These are phyloP conservation scores for Drosophila testacea DNA, from an alignment of 2,888 invertebrate genomes.

Conservation along the genomic window DNA sequence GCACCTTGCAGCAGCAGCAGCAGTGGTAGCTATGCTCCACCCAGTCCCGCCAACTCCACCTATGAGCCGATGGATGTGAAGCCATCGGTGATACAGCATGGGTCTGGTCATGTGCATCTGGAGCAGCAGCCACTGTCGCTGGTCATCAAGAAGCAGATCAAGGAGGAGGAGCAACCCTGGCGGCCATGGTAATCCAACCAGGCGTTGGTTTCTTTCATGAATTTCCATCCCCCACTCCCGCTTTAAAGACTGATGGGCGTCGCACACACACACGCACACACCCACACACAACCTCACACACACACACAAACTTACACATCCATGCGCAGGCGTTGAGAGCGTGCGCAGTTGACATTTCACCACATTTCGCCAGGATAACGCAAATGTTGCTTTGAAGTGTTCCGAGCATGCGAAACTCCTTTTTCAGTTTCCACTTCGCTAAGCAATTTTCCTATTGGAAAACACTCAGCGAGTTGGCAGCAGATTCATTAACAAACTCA, in stretches of 20 bases:
- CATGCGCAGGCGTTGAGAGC: conserved; percentile 61
- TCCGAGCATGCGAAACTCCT: conserved; percentile 68
- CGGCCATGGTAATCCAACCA: conserved; percentile 89
- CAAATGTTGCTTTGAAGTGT: conserved; percentile 75
- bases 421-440: conserved; percentile 30
- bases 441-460: conserved; percentile 14
- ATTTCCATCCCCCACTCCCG: conserved; percentile 42
- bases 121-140: conserved; percentile 88
- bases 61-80: conserved; percentile 85
- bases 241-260: conserved; percentile 76
- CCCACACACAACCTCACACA: conserved; percentile 18
- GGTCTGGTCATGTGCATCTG: conserved; percentile 80
- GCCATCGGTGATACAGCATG: conserved; percentile 86
- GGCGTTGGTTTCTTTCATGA: conserved; percentile 24
- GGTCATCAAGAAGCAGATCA: conserved; percentile 89
- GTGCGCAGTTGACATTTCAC: conserved; percentile 67
- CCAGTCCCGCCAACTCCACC: conserved; percentile 86
- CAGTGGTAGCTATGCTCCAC: conserved; percentile 86
- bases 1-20: conserved; percentile 83
- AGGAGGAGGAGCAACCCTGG: conserved; percentile 91
- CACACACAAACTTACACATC: conserved; percentile 30
- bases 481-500: conserved; percentile 18
- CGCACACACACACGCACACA: conserved; percentile 57
- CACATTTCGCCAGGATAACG: conserved; percentile 73
- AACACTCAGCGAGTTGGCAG: conserved; percentile 37